These are phyloP conservation scores for Linepithema humile DNA, from an alignment of 1,140 invertebrate species.

Conservation along the genomic window DNA sequence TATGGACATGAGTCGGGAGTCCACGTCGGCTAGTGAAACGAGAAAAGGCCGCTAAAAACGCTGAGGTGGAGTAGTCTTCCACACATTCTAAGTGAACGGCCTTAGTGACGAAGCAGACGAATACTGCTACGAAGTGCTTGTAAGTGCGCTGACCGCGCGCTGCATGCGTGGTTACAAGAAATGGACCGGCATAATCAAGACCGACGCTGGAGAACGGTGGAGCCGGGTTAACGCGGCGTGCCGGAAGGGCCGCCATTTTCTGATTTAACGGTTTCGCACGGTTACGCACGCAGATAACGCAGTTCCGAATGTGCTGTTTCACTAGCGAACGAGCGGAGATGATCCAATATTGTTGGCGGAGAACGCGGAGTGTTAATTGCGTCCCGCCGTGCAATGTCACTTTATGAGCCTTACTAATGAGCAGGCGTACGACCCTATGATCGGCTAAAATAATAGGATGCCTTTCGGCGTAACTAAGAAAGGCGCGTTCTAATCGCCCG, in stretches of 20 bases:
- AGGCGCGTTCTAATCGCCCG: slow-evolving; percentile 4
- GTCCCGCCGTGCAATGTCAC: slow-evolving; percentile 60
- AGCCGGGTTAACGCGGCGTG: slow-evolving; percentile 60
- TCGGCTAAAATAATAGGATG: slow-evolving; percentile 20
- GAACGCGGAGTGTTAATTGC: slow-evolving; percentile 52
- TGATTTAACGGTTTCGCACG: slow-evolving; percentile 68
- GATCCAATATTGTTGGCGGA: slow-evolving; percentile 71
- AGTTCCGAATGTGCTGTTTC: slow-evolving; percentile 47
- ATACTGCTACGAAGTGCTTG: slow-evolving; percentile 64
- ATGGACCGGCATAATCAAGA: slow-evolving; percentile 80
- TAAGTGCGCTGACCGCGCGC: slow-evolving; percentile 47
- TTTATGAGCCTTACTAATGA: slow-evolving; percentile 49
- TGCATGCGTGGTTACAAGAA: slow-evolving; percentile 69
- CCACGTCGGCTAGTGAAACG: not conserved
- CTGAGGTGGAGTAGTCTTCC: not conserved
- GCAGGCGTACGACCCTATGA: not conserved
- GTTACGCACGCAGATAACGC: slow-evolving; percentile 37
- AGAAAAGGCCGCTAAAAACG: slow-evolving; percentile 13
- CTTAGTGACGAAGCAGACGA: slow-evolving; percentile 58
- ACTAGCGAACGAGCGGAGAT: slow-evolving; percentile 53
- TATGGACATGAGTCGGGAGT: not conserved
- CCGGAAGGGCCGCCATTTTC: slow-evolving; percentile 77
- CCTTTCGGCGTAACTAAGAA: not conserved
- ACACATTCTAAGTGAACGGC: slow-evolving; percentile 40
- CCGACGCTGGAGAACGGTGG: slow-evolving; percentile 71